Evolutionary conservation across 2,113 vertebrate genomes (phyloP), one percentile per base, ranked within the genome.

Genomic region (Zosterops japonicus): DNA sequence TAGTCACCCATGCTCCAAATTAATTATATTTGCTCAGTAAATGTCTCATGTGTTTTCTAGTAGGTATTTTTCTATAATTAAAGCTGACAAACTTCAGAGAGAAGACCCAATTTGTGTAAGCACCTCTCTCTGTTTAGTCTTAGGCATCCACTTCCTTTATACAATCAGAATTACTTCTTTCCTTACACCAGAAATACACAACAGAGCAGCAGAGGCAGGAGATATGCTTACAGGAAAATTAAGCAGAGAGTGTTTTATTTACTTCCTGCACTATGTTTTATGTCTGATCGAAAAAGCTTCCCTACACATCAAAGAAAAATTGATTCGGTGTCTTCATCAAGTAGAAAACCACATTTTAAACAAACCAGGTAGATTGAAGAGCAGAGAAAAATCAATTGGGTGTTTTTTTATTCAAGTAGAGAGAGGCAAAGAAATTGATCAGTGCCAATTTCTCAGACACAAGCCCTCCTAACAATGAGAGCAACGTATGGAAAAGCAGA

Each of bases 351-450:
- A 80, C 29, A 39, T 83, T 88, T 78, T 65, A 92, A 92, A 86
- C 59, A 81, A 56, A 67, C 35, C 68, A 81, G 64, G 60, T 63
- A 63, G 52, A 93, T 5, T 55, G 60, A 87, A 74, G 80, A 84
- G 39, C 7, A 75, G 21, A 78, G 35, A 77, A 96, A 92, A 96
- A 93, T 94, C 92, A 84, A 95, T 87, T 52, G 47, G 65, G 33
- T 42, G 12, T 2, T 53, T 87, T 87, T 78, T 87, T 24, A 82
- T 49, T 87, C 44, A 64, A 90, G 72, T 44, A 82, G 59, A 91
- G 59, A 70, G 35, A 36, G 63, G 56, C 56, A 83, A 92, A 90
- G 44, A 72, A 90, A 94, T 80, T 70, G 85, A 90, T 92, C 60
- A 27, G 52, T 23, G 53, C 52, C 56, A 70, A 36, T 83, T 86